Conservation (phyloP, 2,888 invertebrate genomes). For the Dyspetes luteomarginatus region DNA sequence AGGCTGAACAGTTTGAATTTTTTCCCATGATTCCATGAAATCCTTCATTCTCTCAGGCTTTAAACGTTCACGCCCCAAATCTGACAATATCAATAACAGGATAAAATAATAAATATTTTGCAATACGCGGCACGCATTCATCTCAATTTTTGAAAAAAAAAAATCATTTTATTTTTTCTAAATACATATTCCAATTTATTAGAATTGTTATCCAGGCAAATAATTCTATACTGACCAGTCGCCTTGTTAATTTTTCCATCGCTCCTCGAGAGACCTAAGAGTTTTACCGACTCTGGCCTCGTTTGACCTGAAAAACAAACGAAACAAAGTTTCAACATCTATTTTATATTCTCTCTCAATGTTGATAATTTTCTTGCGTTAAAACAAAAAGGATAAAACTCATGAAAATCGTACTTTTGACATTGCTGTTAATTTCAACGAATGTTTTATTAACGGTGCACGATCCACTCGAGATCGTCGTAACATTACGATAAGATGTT, state of each 20-base stretch:
- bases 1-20: constrained; percentile 30
- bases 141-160: background rate
- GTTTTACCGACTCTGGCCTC: background rate
- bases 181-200: background rate
- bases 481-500: background rate
- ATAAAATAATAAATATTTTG: background rate
- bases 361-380: too few relatives aligned
- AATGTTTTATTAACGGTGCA: background rate
- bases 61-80: background rate
- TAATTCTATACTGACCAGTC: constrained; percentile 13
- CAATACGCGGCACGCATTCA: background rate
- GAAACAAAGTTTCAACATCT: background rate
- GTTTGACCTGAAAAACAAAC: constrained; percentile 5
- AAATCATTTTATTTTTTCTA: background rate
- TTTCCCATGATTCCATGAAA: constrained; percentile 45
- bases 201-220: background rate
- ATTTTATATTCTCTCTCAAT: background rate
- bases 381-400: too few relatives aligned
- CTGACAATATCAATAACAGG: background rate
- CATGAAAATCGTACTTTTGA: background rate
- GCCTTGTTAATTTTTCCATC: constrained; percentile 25
- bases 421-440: background rate
- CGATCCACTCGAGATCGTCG: background rate
- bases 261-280: constrained; percentile 25
- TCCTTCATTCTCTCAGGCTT: constrained; percentile 30